Evolutionary conservation across 2,888 invertebrate species (phyloP).

Genomic region (Pandemis heparana): DNA sequence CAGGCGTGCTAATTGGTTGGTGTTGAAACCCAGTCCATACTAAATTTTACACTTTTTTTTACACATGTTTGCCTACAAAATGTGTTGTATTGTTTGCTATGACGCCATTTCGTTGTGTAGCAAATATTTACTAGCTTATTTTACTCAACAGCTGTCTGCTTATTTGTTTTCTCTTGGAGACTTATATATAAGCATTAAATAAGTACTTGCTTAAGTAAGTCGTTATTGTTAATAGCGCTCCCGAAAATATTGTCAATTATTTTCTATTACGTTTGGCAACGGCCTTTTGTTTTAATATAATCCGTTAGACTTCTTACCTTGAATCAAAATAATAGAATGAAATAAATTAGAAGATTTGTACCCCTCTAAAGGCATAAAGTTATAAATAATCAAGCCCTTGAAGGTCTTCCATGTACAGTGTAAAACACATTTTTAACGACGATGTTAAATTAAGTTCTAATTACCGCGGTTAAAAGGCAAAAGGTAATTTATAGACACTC

Average conservation of each 20-base stretch:
- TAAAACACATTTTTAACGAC: conserved; percentile 28
- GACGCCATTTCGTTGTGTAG: conserved; percentile 67
- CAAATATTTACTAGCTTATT: conserved; percentile 62
- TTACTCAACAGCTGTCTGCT: conserved; percentile 64
- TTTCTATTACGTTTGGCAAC: neutral
- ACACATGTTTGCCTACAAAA: conserved; percentile 56
- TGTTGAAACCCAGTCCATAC: conserved; percentile 73
- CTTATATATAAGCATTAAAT: neutral
- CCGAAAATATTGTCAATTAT: neutral
- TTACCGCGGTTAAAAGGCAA: conserved; percentile 18
- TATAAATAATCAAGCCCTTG: conserved; percentile 10
- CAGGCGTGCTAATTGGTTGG: conserved; percentile 76
- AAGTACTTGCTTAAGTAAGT: neutral
- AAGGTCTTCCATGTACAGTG: conserved; percentile 6
- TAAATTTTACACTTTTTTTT: conserved; percentile 75
- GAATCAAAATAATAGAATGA: neutral
- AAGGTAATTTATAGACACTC: conserved; percentile 32
- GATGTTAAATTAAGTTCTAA: conserved; percentile 36
- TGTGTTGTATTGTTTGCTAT: conserved; percentile 74
- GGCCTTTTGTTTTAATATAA: neutral
- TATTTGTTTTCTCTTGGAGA: conserved; percentile 48
- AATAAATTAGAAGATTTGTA: conserved; percentile 19
- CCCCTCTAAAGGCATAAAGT: conserved; percentile 9
- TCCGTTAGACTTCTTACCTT: neutral
- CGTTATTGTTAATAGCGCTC: neutral